These are phyloP conservation scores for Campoplex capitator DNA, from an alignment of 2,888 invertebrate genomes.

Conservation along the genomic window DNA sequence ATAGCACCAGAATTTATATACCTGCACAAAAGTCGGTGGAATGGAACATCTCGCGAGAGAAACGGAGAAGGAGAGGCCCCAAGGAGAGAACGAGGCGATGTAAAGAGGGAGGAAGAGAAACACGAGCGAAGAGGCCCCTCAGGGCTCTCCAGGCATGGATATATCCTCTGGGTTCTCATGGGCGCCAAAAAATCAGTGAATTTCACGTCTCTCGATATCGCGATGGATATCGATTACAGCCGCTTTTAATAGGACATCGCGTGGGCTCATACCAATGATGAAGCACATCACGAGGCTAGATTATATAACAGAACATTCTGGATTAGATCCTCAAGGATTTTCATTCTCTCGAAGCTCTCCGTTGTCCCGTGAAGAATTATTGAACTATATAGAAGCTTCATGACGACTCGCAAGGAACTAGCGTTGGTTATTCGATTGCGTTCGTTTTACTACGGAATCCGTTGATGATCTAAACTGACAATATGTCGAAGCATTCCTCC, in stretches of 20 bases:
- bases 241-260: constrained; percentile 26
- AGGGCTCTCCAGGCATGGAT: constrained; percentile 66
- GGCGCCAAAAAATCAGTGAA: constrained; percentile 59
- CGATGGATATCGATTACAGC: constrained; percentile 41
- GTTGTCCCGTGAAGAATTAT: background rate
- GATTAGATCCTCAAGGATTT: background rate
- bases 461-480: constrained; percentile 1
- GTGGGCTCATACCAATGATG: background rate
- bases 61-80: constrained; percentile 64
- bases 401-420: too few relatives aligned
- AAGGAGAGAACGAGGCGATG: constrained; percentile 51
- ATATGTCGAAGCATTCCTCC: constrained; percentile 7
- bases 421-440: background rate
- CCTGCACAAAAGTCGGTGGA: constrained; percentile 82
- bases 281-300: background rate
- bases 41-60: constrained; percentile 73
- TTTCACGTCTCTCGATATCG: constrained; percentile 38
- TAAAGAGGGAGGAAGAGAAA: constrained; percentile 64
- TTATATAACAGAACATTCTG: background rate
- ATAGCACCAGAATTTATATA: constrained; percentile 84
- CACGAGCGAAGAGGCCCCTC: constrained; percentile 59
- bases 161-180: constrained; percentile 62
- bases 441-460: background rate
- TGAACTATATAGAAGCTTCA: background rate
- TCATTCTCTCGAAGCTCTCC: background rate